Base-by-base conservation (phyloP, 2,113 vertebrate species). In the Urocolius indicus region DNA sequence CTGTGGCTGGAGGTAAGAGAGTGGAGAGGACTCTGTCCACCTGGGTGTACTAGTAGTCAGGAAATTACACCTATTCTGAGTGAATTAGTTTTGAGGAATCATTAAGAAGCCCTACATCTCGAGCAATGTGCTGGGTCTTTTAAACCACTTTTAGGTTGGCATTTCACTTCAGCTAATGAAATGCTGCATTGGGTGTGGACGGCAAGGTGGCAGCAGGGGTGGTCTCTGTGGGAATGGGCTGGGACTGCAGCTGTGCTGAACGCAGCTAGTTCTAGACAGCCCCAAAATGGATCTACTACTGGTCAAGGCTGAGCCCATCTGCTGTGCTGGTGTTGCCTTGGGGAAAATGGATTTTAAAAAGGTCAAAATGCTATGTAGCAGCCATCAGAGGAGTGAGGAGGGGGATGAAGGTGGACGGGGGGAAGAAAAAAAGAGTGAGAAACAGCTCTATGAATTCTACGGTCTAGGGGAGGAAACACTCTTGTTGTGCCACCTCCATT, bases 261-360 rank as follows among this genome's bases (percentile, higher is more conserved):
- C 11, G 9, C 29, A 65, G 10, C 23, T 23, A 36, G 24, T 51
- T 51, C 26, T 22, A 58, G 51, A 16, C 49, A 72, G 41, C 18
- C 22, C 34, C 9, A 8, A 32, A 41, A 20, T 0, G 0, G n/a
- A 49, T 29, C 46, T 3, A 3, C 46, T 0, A 5, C 61, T 61
- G 24, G 30, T 24, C 26, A 23, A 27, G 30, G 41, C 41, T 36
- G 54, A 80, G 48, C 23, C 38, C 22, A 12, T 19, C 17, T 34
- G 45, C 45, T 2, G 3, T 34, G 13, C 48, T 51, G n/a, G 21
- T 43, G 49, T 23, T 43, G 9, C 32, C 27, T n/a, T 1, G 5
- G 30, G 18, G 32, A 32, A 43, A 43, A 46, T 13, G 6, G 19
- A 3, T n/a, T 62, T 62, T 48, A 59, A 16, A 71, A 65, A 34